Base-by-base conservation (phyloP, 2,888 invertebrate species). In the Noctua pronuba region DNA sequence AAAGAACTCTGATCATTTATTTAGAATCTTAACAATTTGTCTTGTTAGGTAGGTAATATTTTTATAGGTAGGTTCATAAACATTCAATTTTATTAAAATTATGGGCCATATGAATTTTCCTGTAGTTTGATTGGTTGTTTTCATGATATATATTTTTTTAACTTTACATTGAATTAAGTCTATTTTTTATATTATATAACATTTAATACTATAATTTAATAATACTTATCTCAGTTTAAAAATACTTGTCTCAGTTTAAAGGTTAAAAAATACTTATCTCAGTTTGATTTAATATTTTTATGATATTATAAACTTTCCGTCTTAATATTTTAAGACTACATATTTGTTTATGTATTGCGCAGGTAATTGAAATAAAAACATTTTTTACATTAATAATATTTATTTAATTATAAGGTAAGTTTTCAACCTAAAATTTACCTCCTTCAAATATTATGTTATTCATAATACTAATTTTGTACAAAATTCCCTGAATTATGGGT, bases 401-500 rank as follows among this genome's bases (percentile, higher is more conserved):
- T 65, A 31, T 35, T 49, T 31, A 49, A 68, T 16, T 24, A 21
- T 8, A 16, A 16, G 31, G 24, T 24, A n/a, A 2, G 13, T 16
- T 0, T 8, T 16, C 41, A 41, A 28, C 41, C 28, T 65, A 16
- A 41, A 4, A 16, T 44, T 65, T 16, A 41, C 1, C 10, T 66
- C 4, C 3, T 11, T n/a, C 18, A n/a, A 74, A 58, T 35, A 35
- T 68, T 1, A 44, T 52, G 24, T 28, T 4, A 24, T 46, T 21
- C 31, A 13, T 21, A n/a, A 62, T 58, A 49, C 31, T 38, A 38
- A 72, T 31, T 2, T 44, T 38, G 13, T 31, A 13, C 35, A 64
- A 58, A 71, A 3, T 78, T 79, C 85, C 88, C 77, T 46, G 16
- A 75, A 78, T 62, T 67, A 62, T 75, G 73, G 89, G 86, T 75